Evolutionary conservation across 1,140 invertebrate genomes (phyloP), one percentile per base, ranked within the genome.

Genomic region (Scylla paramamosain): DNA sequence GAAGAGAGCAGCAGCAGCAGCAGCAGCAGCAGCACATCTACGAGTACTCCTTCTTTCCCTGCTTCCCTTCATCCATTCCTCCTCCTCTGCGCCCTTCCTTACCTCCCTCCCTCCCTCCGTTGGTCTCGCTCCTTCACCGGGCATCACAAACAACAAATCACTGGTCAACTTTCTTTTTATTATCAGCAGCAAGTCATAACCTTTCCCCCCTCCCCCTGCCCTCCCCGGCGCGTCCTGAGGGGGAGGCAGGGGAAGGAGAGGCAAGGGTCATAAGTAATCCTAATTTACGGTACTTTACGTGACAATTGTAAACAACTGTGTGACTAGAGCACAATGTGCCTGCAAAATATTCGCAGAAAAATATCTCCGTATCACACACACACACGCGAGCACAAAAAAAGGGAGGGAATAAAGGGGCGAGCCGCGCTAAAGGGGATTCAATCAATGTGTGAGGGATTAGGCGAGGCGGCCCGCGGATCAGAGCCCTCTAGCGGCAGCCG

Each of bases 301-400:
- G 67, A 90, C 67, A 88, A 45, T 91, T 14, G 59, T 91, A 94
- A 94, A 94, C 87, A 94, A 82, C 20, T 59, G 45, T 77, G 52
- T 94, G 93, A 94, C 93, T 94, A 94, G 93, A 94, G 32, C 46
- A 91, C 93, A 94, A 91, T 82, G 29, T 82, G 46, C 67, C 52
- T 16, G 77, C 92, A 87, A 52, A 93, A 93, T 46, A 86, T 14
- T 87, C 25, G 82, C 82, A 52, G 86, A 28, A 82, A 48, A 90
- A 94, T 39, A 31, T 94, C 52, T 67, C 86, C 52, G 48, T 89
- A 88, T 89, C 93, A 59, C 48, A 67, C 29, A 39, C 86, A 67
- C 46, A 91, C 90, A n/a, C n/a, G 67, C 67, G 20, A 12, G 20
- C 67, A 90, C 67, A 89, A 28, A 91, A 88, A 25, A 16, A 25